Base-by-base conservation (phyloP, 2,888 invertebrate species). In the Galerucella pusilla region DNA sequence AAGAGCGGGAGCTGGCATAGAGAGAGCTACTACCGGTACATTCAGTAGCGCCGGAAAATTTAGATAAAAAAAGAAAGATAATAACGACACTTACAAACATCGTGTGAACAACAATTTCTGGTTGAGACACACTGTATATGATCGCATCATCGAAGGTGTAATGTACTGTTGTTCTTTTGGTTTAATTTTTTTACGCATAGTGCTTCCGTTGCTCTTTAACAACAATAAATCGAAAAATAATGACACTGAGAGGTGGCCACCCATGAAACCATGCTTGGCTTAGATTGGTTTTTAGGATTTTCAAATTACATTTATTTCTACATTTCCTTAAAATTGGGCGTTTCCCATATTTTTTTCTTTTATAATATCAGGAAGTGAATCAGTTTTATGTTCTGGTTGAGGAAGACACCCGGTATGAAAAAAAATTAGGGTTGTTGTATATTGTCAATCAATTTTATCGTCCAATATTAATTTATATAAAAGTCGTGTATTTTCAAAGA, bases 211-310 rank as follows among this genome's bases (percentile, higher is more conserved):
- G 84, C 84, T 84, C 85, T 84, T 82, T 84, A 83, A 83, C 81
- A 84, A 85, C 83, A 84, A 85, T 84, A 85, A 85, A 85, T 85
- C 85, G 81, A 83, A 85, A 82, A 84, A 84, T 85, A 85, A 85
- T 85, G 85, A 85, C 85, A 85, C 84, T 83, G 80, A 78, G 74
- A 85, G 84, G 85, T 84, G 85, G 84, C 84, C 85, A 81, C 78
- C 83, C 85, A 82, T 85, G 82, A 84, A 72, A 72, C 60, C 46
- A 72, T 66, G n/a, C 10, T 16, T 16, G 60, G 42, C 35, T 35
- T n/a, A 45, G 16, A 72, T 60, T 52, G 71, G 45, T 64, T 20
- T 59, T 12, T 16, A 12, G 14, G 4, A 42, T 42, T 59, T 68
- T 68, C 42, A 28, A 60, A 14, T 12, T n/a, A 61, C 14, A 35